Evolutionary conservation across 2,113 vertebrate species (phyloP).

Genomic region (Sebastes fasciatus): DNA sequence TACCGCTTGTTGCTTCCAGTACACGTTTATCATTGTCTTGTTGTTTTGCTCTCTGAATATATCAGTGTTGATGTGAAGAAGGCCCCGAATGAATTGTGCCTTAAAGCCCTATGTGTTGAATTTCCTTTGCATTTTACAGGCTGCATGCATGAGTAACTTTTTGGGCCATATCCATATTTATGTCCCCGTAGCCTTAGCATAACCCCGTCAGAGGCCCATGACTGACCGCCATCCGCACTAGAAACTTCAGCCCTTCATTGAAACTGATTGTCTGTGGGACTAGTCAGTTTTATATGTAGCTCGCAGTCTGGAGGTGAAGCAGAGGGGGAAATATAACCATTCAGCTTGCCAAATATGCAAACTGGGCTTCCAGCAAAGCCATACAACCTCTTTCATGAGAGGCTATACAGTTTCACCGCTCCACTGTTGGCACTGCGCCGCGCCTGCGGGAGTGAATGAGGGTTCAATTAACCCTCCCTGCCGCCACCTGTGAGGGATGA

Average conservation of each 20-base stretch:
- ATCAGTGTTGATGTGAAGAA: neutral
- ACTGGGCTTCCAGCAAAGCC: constrained; percentile 40
- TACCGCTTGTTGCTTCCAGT: constrained; percentile 21
- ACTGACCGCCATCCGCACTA: constrained; percentile 17
- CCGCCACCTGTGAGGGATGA: constrained; percentile 46
- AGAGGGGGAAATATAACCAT: constrained; percentile 29
- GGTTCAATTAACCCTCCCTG: neutral
- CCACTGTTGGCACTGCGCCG: constrained; percentile 8
- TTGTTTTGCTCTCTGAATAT: constrained; percentile 1
- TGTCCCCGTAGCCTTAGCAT: neutral
- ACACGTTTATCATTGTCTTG: neutral
- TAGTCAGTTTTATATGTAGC: constrained; percentile 29
- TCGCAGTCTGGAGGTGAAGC: constrained; percentile 19
- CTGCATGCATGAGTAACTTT: neutral
- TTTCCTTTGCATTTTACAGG: neutral
- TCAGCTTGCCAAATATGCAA: constrained; percentile 50
- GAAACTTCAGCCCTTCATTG: constrained; percentile 43
- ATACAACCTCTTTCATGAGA: constrained; percentile 47
- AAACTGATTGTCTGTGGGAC: constrained; percentile 49
- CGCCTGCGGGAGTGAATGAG: constrained; percentile 5
- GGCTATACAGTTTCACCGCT: constrained; percentile 50
- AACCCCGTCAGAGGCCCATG: constrained; percentile 16
- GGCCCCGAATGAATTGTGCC: neutral
- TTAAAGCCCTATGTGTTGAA: neutral
- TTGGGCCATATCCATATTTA: constrained; percentile 1